These are phyloP conservation scores for Anastrepha ludens DNA, from an alignment of 1,140 invertebrate genomes.

Conservation along the genomic window DNA sequence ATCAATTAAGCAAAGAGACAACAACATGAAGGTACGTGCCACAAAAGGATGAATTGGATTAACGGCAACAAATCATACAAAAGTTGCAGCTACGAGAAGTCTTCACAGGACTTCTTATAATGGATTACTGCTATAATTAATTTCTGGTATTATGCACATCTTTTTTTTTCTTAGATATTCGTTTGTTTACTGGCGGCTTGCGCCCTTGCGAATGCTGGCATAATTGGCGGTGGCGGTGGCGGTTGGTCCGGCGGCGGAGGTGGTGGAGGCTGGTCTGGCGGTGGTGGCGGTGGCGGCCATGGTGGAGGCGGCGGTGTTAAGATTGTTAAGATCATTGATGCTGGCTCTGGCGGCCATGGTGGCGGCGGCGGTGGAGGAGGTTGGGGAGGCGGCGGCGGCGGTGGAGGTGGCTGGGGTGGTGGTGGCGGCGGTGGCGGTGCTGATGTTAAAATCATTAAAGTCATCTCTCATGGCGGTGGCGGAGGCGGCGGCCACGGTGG, in stretches of 20 bases:
- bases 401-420: not conserved
- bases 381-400: not conserved
- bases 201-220: conserved; percentile 65
- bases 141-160: conserved; percentile 44
- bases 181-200: conserved; percentile 68
- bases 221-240: conserved; percentile 55
- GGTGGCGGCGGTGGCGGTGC: conserved; percentile 10
- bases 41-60: conserved; percentile 26
- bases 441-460: conserved; percentile 40
- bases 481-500: not conserved
- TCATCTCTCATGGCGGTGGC: conserved; percentile 10
- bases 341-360: conserved; percentile 57
- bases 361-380: conserved; percentile 55
- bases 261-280: too few species aligned
- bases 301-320: conserved; percentile 6
- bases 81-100: not conserved
- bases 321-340: conserved; percentile 54
- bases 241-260: conserved; percentile 29
- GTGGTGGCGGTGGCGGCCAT: not conserved
- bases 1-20: conserved; percentile 5
- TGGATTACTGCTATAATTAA: not conserved
- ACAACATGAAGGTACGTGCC: conserved; percentile 37
- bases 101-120: not conserved
- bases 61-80: not conserved
- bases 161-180: conserved; percentile 60